phyloP scores from a whole-genome alignment of 2,888 invertebrate species.

The Homarus gammarus region DNA sequence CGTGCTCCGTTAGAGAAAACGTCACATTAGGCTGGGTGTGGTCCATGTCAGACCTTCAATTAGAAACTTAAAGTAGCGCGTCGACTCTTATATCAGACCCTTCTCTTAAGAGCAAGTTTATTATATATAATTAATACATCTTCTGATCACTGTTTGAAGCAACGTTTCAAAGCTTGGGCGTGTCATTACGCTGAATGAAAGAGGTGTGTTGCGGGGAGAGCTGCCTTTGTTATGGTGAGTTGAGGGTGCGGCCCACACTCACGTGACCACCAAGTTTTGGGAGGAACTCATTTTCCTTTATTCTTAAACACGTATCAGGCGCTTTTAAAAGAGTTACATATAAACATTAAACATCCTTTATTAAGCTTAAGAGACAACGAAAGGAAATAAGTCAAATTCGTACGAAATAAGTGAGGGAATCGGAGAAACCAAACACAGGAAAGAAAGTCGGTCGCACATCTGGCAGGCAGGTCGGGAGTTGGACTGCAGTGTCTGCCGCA shows the following conservation, averaged over 20 bases:
- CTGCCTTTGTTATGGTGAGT: constrained; percentile 23
- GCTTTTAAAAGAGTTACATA: no score
- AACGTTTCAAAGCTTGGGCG: background rate
- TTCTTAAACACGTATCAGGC: background rate
- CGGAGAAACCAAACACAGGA: background rate
- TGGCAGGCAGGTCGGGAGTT: background rate
- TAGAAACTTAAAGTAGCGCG: background rate
- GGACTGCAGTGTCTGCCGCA: constrained; percentile 30
- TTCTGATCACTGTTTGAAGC: background rate
- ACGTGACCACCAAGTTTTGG: background rate
- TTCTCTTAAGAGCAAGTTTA: background rate
- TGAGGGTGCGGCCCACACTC: constrained; percentile 21
- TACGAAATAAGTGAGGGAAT: background rate
- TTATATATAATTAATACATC: background rate
- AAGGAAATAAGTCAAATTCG: background rate
- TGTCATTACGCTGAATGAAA: constrained; percentile 18
- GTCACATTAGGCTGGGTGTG: background rate
- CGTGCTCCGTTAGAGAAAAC: background rate
- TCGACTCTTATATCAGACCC: background rate
- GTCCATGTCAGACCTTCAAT: background rate
- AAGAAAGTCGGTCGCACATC: background rate
- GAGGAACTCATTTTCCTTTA: background rate
- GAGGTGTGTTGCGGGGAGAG: constrained; percentile 9
- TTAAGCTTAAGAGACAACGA: background rate
- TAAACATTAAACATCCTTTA: background rate